Evolutionary conservation across 2,797 vertebrate genomes (phyloP).

Genomic region (Sorex maritimensis): DNA sequence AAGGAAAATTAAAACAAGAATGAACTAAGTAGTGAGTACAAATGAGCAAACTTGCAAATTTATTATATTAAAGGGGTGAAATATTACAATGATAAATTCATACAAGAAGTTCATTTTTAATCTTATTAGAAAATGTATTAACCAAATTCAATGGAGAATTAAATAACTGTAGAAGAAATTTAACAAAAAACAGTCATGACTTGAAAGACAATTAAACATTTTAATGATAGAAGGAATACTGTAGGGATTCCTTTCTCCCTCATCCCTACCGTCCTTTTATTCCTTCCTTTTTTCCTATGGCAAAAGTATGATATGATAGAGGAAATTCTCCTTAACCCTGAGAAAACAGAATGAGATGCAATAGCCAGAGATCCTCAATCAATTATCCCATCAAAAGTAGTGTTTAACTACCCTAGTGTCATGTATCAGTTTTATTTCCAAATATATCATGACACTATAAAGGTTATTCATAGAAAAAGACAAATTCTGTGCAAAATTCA

Average conservation of each 20-base stretch:
- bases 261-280: too few relatives aligned
- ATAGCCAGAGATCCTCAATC: background rate
- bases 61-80: background rate
- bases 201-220: background rate
- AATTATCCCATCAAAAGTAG: background rate
- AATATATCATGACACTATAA: background rate
- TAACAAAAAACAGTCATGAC: background rate
- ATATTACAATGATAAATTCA: constrained; percentile 13
- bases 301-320: background rate
- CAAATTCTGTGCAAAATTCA: background rate
- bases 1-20: constrained; percentile 17
- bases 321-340: background rate
- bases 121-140: constrained; percentile 45
- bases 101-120: background rate
- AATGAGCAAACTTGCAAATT: constrained; percentile 25
- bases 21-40: background rate
- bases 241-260: too few relatives aligned
- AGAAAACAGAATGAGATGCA: background rate
- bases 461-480: background rate
- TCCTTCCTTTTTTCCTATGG: too few relatives aligned
- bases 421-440: background rate
- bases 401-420: background rate
- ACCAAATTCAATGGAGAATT: background rate
- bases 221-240: background rate
- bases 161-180: constrained; percentile 28